phyloP scores from a whole-genome alignment of 2,888 invertebrate genomes.

The Suillia variegata region DNA sequence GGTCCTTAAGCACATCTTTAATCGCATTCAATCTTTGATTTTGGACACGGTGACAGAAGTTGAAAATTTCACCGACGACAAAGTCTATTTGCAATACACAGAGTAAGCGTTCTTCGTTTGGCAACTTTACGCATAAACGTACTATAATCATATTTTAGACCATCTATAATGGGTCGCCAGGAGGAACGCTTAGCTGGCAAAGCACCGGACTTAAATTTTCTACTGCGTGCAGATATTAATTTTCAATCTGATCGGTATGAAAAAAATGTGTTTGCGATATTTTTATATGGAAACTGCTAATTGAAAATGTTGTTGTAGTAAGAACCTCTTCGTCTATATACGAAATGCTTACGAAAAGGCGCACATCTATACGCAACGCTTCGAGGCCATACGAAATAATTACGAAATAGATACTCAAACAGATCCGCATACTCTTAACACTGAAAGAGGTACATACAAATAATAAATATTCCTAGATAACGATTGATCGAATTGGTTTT shows the following conservation, averaged over 20 bases:
- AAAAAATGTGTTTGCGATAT: not conserved
- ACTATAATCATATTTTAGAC: slow-evolving; percentile 61
- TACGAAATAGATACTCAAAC: slow-evolving; percentile 73
- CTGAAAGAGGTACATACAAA: slow-evolving; percentile 64
- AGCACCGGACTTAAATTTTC: slow-evolving; percentile 73
- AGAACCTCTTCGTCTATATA: slow-evolving; percentile 66
- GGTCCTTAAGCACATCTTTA: slow-evolving; percentile 46
- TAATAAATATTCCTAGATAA: not conserved
- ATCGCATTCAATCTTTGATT: slow-evolving; percentile 48
- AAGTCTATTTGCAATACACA: slow-evolving; percentile 73
- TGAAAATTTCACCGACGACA: slow-evolving; percentile 74
- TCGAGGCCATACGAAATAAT: slow-evolving; percentile 70
- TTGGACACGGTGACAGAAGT: slow-evolving; percentile 70
- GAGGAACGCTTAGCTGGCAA: slow-evolving; percentile 77
- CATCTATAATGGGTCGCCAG: slow-evolving; percentile 81
- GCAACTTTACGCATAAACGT: not conserved
- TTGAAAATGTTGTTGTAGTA: slow-evolving; percentile 39
- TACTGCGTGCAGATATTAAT: slow-evolving; percentile 70
- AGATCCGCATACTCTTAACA: slow-evolving; percentile 67
- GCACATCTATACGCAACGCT: slow-evolving; percentile 69
- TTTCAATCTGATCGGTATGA: slow-evolving; percentile 53
- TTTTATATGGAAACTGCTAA: not conserved
- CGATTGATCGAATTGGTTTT: not conserved
- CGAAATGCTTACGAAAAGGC: slow-evolving; percentile 69
- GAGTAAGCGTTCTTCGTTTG: slow-evolving; percentile 60